A percentile compares a stretch with the other conserved stretches of the same genome.
These are phyloP conservation scores for Mormyrus proboscirostris DNA, from an alignment of 2,797 vertebrate species.

Conservation along the genomic window DNA sequence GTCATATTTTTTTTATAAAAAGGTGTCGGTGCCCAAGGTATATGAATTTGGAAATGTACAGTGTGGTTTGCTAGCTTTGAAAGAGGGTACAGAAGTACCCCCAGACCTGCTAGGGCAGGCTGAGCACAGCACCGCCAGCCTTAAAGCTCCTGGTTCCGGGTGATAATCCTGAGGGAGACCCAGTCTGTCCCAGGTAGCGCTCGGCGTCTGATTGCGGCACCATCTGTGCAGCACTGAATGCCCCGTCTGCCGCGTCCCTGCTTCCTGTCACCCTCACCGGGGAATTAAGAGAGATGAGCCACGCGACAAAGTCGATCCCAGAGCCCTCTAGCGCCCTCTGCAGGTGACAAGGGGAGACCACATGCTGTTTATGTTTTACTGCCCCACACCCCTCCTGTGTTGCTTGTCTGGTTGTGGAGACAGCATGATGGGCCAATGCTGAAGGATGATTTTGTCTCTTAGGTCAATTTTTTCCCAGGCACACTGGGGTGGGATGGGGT, in stretches of 20 bases:
- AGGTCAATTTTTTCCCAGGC: slow-evolving; percentile 50
- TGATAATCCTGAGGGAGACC: neutral
- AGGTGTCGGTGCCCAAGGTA: neutral
- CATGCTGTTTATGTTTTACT: neutral
- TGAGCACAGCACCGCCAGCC: neutral
- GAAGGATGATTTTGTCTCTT: slow-evolving; percentile 59
- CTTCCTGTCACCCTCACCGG: neutral
- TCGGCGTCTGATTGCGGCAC: neutral
- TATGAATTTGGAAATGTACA: neutral
- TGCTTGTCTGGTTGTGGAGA: neutral
- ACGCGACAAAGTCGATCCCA: neutral
- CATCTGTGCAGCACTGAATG: neutral
- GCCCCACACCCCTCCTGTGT: neutral
- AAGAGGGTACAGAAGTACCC: neutral
- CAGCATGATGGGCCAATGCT: slow-evolving; percentile 46
- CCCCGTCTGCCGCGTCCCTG: neutral
- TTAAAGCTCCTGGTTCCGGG: neutral
- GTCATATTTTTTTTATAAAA: neutral
- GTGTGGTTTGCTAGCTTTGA: neutral
- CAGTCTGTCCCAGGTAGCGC: slow-evolving; percentile 1
- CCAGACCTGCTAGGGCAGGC: neutral
- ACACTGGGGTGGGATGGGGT: slow-evolving; percentile 56
- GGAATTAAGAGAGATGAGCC: neutral
- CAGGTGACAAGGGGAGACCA: neutral
- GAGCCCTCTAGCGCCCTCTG: neutral